Percentiles rank a stretch among this genome's conserved stretches.
phyloP scores from a whole-genome alignment of 2,797 vertebrate genomes.

The Tauraco hartlaubi region DNA sequence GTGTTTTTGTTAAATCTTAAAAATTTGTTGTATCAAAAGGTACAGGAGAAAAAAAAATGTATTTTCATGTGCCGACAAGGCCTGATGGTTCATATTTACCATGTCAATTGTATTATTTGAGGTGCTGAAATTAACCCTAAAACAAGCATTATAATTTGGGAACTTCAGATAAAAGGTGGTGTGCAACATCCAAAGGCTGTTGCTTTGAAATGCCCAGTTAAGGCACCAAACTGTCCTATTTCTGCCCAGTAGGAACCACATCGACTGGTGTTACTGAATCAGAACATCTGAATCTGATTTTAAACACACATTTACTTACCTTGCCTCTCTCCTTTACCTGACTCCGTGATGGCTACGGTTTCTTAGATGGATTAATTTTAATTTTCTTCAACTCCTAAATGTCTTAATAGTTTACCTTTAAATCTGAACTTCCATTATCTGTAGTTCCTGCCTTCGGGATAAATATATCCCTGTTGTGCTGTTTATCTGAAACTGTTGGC shows the following conservation, averaged over 20 bases:
- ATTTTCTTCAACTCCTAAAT: background rate
- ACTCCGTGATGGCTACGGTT: background rate
- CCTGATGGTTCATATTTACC: background rate
- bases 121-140: background rate
- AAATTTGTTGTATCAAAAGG: background rate
- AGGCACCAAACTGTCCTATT: background rate
- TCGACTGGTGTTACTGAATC: too few relatives aligned
- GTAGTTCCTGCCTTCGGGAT: background rate
- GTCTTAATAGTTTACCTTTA: background rate
- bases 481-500: background rate
- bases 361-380: background rate
- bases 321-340: background rate
- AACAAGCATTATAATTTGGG: background rate
- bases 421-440: background rate
- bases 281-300: background rate
- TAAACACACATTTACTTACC: background rate
- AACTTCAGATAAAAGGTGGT: background rate
- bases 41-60: background rate
- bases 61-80: background rate
- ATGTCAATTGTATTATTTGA: accelerated
- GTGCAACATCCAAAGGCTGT: accelerated
- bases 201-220: background rate
- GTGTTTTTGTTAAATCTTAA: background rate
- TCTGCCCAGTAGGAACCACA: accelerated
- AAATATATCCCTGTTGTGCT: background rate